Evolutionary conservation across 53 echinoderm and acorn worm genomes (phyloP).

Genomic region (Actinopyga echinites): DNA sequence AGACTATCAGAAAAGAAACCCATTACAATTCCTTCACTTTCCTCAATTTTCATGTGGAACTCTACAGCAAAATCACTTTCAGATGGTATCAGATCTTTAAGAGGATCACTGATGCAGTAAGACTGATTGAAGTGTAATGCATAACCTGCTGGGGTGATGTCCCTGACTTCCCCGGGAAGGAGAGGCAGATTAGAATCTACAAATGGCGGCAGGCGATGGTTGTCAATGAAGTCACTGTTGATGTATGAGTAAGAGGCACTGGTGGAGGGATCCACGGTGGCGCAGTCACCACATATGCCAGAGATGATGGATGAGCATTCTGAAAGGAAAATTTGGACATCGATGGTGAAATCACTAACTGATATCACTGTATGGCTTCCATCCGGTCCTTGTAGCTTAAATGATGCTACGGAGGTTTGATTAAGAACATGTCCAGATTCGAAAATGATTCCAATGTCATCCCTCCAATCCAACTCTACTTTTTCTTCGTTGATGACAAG

Average conservation of each 20-base stretch:
- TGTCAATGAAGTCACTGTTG: conserved; percentile 77
- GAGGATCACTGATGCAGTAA: conserved; percentile 69
- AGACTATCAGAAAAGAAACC: conserved; percentile 49
- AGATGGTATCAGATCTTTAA: conserved; percentile 45
- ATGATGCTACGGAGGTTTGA: conserved; percentile 47
- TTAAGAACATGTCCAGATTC: conserved; percentile 52
- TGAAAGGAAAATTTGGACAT: conserved; percentile 8
- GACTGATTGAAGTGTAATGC: conserved; percentile 69
- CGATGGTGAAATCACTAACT: conserved; percentile 54
- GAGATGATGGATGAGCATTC: conserved; percentile 33
- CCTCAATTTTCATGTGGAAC: conserved; percentile 54
- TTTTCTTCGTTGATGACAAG: conserved; percentile 52
- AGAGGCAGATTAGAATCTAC: conserved; percentile 2
- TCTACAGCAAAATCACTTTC: conserved; percentile 69
- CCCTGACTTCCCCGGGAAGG: conserved; percentile 52
- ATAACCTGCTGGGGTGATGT: conserved; percentile 62
- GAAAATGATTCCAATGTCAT: conserved; percentile 20
- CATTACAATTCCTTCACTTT: conserved; percentile 25
- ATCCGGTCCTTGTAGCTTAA: conserved; percentile 46
- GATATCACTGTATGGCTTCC: conserved; percentile 49
- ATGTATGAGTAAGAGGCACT: conserved; percentile 68
- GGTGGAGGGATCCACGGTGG: conserved; percentile 42
- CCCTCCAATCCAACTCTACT: conserved; percentile 23
- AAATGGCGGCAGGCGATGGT: conserved; percentile 45
- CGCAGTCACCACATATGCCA: conserved; percentile 75